These are phyloP conservation scores for Xiphias gladius DNA, from an alignment of 2,113 vertebrate species.

Conservation along the genomic window DNA sequence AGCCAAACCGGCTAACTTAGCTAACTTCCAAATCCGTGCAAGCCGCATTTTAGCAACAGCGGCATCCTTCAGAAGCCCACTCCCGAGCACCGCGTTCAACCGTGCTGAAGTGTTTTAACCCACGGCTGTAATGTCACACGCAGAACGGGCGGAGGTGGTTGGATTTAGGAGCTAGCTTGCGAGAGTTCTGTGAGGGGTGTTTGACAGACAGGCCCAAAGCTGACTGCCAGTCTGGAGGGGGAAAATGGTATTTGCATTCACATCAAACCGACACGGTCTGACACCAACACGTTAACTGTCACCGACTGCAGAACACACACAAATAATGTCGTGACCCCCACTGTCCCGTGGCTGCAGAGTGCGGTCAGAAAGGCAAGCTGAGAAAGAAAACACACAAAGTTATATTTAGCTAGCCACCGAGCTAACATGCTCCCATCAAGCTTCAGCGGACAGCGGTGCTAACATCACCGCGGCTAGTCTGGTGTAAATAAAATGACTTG, in stretches of 20 bases:
- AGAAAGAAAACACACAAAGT: conserved; percentile 47
- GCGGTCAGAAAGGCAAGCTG: neutral
- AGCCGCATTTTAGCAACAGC: neutral
- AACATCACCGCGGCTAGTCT: conserved; percentile 41
- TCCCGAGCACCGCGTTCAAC: accelerated
- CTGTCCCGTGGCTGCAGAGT: neutral
- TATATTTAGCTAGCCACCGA: conserved; percentile 51
- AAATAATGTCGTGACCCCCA: too few relatives aligned
- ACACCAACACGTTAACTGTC: conserved; percentile 9
- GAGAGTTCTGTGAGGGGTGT: conserved; percentile 29
- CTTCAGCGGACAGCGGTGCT: conserved; percentile 43
- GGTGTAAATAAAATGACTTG: conserved; percentile 7
- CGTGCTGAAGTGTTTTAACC: accelerated
- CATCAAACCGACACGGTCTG: neutral
- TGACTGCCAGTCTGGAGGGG: conserved; percentile 25
- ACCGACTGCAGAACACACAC: neutral
- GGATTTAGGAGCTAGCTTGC: neutral
- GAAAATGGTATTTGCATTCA: conserved; percentile 30
- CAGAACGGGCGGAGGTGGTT: neutral
- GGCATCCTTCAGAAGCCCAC: neutral
- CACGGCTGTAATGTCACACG: conserved; percentile 20
- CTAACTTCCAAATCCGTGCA: conserved; percentile 50
- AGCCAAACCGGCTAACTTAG: conserved; percentile 48
- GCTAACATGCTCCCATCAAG: conserved; percentile 51
- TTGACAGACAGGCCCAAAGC: conserved; percentile 71